phyloP scores from a whole-genome alignment of 2,113 vertebrate species.

The Xenopus borealis region DNA sequence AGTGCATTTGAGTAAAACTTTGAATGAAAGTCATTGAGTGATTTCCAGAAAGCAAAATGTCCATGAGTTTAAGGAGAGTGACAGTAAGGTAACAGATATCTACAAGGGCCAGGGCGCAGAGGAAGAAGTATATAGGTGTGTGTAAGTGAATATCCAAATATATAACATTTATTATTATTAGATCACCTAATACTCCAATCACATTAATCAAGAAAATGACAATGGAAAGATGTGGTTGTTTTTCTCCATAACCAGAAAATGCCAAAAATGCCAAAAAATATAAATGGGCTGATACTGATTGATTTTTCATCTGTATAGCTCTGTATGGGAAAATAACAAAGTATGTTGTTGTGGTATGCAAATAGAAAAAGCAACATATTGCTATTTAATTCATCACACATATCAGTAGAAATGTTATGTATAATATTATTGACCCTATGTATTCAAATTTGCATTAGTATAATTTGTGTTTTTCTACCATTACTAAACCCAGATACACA shows the following conservation, averaged over 20 bases:
- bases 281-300: not conserved
- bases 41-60: conserved; percentile 13
- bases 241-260: too few relatives aligned
- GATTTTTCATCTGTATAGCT: not conserved
- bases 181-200: conserved; percentile 30
- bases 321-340: too few relatives aligned
- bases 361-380: too few relatives aligned
- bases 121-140: conserved; percentile 51
- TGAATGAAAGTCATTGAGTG: conserved; percentile 37
- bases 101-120: conserved; percentile 46
- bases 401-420: too few relatives aligned
- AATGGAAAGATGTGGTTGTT: conserved; percentile 17
- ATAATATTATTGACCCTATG: too few relatives aligned
- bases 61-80: conserved; percentile 48
- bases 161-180: conserved; percentile 47
- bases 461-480: too few relatives aligned
- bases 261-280: too few relatives aligned
- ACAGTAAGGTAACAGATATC: conserved; percentile 48
- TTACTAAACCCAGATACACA: too few relatives aligned
- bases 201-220: conserved; percentile 44
- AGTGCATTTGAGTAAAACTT: conserved; percentile 40
- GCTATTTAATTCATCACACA: too few relatives aligned
- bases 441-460: too few relatives aligned
- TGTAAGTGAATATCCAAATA: conserved; percentile 25
- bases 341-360: too few relatives aligned